Evolutionary conservation across 1,140 invertebrate genomes (phyloP).

Genomic region (Plodia interpunctella): DNA sequence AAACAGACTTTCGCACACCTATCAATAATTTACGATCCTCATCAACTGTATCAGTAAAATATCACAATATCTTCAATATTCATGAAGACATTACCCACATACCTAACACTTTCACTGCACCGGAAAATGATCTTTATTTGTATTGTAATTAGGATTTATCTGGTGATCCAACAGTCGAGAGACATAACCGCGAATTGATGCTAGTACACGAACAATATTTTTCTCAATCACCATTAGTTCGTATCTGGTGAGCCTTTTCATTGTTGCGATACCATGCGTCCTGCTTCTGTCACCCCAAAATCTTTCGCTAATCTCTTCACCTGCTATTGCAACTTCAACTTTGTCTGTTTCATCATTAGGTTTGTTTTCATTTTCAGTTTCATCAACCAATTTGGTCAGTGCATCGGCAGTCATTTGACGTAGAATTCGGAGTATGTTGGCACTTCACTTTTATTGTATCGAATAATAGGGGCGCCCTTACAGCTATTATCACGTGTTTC

Average conservation of each 20-base stretch:
- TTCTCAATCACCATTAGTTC: slow-evolving; percentile 75
- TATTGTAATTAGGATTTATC: slow-evolving; percentile 4
- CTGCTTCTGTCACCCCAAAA: slow-evolving; percentile 48
- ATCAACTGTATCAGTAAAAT: slow-evolving; percentile 54
- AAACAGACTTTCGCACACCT: slow-evolving; percentile 21
- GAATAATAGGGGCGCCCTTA: slow-evolving; percentile 76
- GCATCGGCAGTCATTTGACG: slow-evolving; percentile 48
- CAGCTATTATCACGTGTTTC: slow-evolving; percentile 75
- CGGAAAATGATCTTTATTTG: slow-evolving; percentile 7
- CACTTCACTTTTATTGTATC: slow-evolving; percentile 77
- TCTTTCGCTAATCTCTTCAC: slow-evolving; percentile 35
- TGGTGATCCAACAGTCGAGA: not conserved
- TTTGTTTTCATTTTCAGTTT: slow-evolving; percentile 21
- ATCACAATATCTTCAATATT: slow-evolving; percentile 73
- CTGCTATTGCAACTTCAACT: slow-evolving; percentile 24
- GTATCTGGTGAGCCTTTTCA: slow-evolving; percentile 67
- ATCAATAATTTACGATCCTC: slow-evolving; percentile 36
- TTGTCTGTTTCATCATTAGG: slow-evolving; percentile 21
- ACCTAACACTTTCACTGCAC: not conserved
- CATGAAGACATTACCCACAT: slow-evolving; percentile 43
- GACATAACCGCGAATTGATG: slow-evolving; percentile 69
- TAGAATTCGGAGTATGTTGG: slow-evolving; percentile 73
- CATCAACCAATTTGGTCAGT: slow-evolving; percentile 44
- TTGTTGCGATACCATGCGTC: slow-evolving; percentile 44
- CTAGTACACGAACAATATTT: slow-evolving; percentile 63